Evolutionary conservation across 2,888 invertebrate genomes (phyloP), one percentile per base, ranked within the genome.

Genomic region (Nysson spinosus): DNA sequence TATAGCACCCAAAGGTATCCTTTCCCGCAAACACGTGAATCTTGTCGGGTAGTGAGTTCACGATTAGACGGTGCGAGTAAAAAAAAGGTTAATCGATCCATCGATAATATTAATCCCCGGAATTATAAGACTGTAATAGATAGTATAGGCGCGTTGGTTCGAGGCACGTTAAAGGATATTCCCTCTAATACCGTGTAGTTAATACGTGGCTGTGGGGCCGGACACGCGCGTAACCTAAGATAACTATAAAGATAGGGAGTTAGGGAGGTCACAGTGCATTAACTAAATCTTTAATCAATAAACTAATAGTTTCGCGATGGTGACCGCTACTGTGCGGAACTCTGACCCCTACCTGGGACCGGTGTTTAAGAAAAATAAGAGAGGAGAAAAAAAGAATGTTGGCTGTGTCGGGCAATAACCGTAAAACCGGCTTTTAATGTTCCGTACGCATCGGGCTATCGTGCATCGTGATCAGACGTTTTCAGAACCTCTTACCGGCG

Each of bases 351-450:
- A 40, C 66, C n/a, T n/a, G n/a, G n/a, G 61, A 61, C 49, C 67
- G 50, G 39, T 40, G 55, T 50, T 56, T 46, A 16, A 26, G 22
- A 32, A 42, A 37, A 42, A 34, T 11, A 24, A 40, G 35, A 26
- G 28, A 12, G 24, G 6, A 9, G n/a, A 20, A 11, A 43, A 42
- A 62, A 66, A 75, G 57, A 67, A 73, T 47, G 44, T 46, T 40
- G 44, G 51, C 43, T 49, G 55, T 39, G 56, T 42, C 65, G 62
- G 64, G 74, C 76, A 77, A 77, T 78, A 78, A 78, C 77, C 75
- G 73, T 78, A 72, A 80, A 80, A 80, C 79, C 80, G 77, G 80
- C 80, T 80, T 73, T 80, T 80, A 78, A 75, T 69, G 78, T 76
- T 76, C 63, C 70, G 70, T 68, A 69, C 74, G 74, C 74, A 73